Conservation (phyloP, 2,888 invertebrate genomes). For the Rambutsinella grinnellia region DNA sequence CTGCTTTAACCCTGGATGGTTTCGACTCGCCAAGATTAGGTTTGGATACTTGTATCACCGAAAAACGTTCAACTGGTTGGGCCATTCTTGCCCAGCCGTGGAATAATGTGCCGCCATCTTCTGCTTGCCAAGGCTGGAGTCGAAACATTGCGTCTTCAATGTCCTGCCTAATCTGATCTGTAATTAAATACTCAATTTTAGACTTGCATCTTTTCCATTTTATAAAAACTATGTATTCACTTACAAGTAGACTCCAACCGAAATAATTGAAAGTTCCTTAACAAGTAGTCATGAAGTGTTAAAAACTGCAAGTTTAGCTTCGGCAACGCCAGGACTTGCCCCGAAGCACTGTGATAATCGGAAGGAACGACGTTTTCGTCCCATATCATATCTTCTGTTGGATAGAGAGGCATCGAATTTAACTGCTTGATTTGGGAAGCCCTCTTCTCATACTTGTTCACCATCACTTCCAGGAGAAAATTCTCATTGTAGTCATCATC, state of each 20-base stretch:
- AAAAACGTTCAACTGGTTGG: slow-evolving; percentile 91
- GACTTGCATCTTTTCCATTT: background rate
- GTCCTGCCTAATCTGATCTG: slow-evolving; percentile 98
- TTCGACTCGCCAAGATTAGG: slow-evolving; percentile 93
- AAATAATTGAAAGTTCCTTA: slow-evolving; percentile 97
- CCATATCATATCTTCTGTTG: slow-evolving; percentile 98
- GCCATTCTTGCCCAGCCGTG: slow-evolving; percentile 99
- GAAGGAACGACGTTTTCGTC: slow-evolving; percentile 99
- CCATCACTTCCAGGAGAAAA: slow-evolving; percentile 88
- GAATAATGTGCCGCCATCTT: slow-evolving; percentile 88
- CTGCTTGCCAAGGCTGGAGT: slow-evolving; percentile 93
- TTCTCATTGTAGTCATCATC: slow-evolving; percentile 79
- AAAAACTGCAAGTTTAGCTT: slow-evolving; percentile 98
- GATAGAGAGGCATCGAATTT: slow-evolving; percentile 98
- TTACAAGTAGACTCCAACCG: slow-evolving; percentile 96
- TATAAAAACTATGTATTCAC: slow-evolving; percentile 67
- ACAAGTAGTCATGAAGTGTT: slow-evolving; percentile 96
- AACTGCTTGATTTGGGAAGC: slow-evolving; percentile 93
- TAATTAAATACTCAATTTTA: slow-evolving; percentile 7
- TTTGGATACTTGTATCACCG: slow-evolving; percentile 88
- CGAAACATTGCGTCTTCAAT: slow-evolving; percentile 97
- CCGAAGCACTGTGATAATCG: slow-evolving; percentile 96
- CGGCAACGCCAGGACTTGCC: slow-evolving; percentile 89
- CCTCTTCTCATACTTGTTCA: slow-evolving; percentile 88
- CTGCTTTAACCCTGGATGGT: slow-evolving; percentile 95